Percentiles rank a stretch among this genome's conserved stretches.
Evolutionary conservation across 2,113 vertebrate genomes (phyloP).

Genomic region (Salvelinus alpinus): DNA sequence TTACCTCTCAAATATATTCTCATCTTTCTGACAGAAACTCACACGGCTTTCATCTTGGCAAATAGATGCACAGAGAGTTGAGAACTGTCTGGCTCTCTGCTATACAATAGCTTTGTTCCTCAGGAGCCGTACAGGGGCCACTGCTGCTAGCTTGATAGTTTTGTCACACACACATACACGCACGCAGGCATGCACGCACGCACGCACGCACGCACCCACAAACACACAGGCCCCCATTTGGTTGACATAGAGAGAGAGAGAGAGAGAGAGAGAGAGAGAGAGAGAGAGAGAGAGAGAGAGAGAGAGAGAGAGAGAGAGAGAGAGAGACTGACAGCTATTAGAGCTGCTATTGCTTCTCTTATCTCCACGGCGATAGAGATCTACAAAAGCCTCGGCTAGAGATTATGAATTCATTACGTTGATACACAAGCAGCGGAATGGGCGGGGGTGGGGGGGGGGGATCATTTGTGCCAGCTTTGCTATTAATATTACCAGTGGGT

Average conservation of each 20-base stretch:
- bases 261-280: neutral
- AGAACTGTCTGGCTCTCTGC: neutral
- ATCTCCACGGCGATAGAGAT: slow-evolving; percentile 75
- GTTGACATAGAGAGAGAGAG: too few relatives aligned
- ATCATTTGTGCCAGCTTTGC: neutral
- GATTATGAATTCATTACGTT: slow-evolving; percentile 78
- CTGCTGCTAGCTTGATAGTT: neutral
- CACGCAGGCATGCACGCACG: too few relatives aligned
- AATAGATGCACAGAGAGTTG: neutral
- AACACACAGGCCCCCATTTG: neutral
- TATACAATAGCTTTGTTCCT: neutral
- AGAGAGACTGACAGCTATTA: slow-evolving; percentile 72
- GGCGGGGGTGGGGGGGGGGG: slow-evolving; percentile 3
- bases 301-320: slow-evolving; percentile 54
- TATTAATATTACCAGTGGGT: neutral
- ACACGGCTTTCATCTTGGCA: neutral
- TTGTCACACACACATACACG: too few relatives aligned
- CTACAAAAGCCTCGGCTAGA: slow-evolving; percentile 69
- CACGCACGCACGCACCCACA: neutral
- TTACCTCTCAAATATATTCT: slow-evolving; percentile 29
- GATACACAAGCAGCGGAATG: slow-evolving; percentile 60
- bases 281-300: neutral
- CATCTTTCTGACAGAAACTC: neutral
- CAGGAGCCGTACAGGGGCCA: too few relatives aligned
- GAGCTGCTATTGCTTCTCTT: slow-evolving; percentile 63